phyloP scores from a whole-genome alignment of 1,140 invertebrate genomes.

The Drosophila micromelanica region DNA sequence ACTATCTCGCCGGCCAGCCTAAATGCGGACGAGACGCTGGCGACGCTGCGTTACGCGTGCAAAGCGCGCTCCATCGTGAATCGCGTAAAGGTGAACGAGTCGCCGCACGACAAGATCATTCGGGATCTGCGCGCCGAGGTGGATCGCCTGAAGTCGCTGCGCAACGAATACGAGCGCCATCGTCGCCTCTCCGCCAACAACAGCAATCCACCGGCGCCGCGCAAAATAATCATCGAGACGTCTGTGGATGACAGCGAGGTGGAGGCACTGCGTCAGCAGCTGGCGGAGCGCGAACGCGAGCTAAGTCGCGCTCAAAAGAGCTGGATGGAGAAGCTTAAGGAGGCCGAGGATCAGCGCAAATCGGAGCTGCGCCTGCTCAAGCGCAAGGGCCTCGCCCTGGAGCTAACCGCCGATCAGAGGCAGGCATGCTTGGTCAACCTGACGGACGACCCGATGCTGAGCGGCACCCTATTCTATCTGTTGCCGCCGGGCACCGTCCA shows the following conservation, averaged over 20 bases:
- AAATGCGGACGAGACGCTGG: conserved; percentile 92
- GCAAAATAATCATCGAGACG: conserved; percentile 82
- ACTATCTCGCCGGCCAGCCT: conserved; percentile 91
- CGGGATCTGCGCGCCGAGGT: conserved; percentile 92
- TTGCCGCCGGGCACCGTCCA: conserved; percentile 85
- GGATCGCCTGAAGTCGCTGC: conserved; percentile 86
- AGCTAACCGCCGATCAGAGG: conserved; percentile 82
- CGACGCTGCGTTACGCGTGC: conserved; percentile 94
- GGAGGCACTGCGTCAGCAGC: conserved; percentile 85
- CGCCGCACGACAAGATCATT: conserved; percentile 93
- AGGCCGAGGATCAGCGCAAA: conserved; percentile 86
- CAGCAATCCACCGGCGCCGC: conserved; percentile 68
- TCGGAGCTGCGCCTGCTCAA: conserved; percentile 86
- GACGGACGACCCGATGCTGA: conserved; percentile 89
- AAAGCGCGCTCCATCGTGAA: conserved; percentile 97
- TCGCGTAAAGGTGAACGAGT: conserved; percentile 96
- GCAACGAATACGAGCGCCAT: conserved; percentile 86
- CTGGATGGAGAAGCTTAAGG: conserved; percentile 86
- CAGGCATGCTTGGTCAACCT: conserved; percentile 88
- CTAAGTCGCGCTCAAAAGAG: conserved; percentile 86
- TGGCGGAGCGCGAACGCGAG: conserved; percentile 87
- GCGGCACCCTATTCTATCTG: conserved; percentile 88
- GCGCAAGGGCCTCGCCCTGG: conserved; percentile 86
- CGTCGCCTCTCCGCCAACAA: conserved; percentile 64
- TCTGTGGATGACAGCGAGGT: conserved; percentile 84